Evolutionary conservation across 2,888 invertebrate genomes (phyloP).

Genomic region (Drosophila suboccidentalis): DNA sequence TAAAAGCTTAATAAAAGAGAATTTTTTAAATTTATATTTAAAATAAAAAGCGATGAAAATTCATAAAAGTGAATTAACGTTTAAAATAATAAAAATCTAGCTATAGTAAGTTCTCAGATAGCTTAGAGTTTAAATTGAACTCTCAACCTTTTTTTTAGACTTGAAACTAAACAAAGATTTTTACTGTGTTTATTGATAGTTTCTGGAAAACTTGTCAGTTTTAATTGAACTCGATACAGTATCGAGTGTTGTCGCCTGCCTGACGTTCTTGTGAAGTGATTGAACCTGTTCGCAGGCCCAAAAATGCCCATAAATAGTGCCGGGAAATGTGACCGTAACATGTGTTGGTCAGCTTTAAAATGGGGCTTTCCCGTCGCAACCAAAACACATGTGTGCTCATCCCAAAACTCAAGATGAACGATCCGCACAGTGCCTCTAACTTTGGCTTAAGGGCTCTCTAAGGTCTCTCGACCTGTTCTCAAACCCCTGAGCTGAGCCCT

Average conservation of each 20-base stretch:
- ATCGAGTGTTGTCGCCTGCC: neutral
- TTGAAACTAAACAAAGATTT: neutral
- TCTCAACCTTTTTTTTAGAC: neutral
- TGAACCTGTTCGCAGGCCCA: conserved; percentile 56
- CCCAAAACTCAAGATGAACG: conserved; percentile 15
- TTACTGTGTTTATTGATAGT: neutral
- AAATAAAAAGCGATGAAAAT: no score
- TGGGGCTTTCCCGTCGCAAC: conserved; percentile 69
- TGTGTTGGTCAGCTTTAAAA: conserved; percentile 71
- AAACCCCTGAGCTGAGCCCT: conserved; percentile 22
- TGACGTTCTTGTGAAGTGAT: conserved; percentile 27
- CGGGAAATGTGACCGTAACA: conserved; percentile 37
- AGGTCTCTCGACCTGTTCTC: conserved; percentile 33
- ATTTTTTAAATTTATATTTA: no score
- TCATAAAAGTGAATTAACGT: no score
- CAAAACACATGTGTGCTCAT: conserved; percentile 50
- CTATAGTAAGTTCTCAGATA: neutral
- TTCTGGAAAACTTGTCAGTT: neutral
- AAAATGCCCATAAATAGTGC: conserved; percentile 22
- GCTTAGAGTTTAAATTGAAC: no score
- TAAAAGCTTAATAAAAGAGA: no score
- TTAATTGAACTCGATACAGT: neutral
- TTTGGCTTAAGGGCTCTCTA: conserved; percentile 52
- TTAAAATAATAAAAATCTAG: neutral
- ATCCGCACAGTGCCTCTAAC: conserved; percentile 56